Conservation (phyloP, 2,113 vertebrate species). For the Cyphomyrus plagiostoma region DNA sequence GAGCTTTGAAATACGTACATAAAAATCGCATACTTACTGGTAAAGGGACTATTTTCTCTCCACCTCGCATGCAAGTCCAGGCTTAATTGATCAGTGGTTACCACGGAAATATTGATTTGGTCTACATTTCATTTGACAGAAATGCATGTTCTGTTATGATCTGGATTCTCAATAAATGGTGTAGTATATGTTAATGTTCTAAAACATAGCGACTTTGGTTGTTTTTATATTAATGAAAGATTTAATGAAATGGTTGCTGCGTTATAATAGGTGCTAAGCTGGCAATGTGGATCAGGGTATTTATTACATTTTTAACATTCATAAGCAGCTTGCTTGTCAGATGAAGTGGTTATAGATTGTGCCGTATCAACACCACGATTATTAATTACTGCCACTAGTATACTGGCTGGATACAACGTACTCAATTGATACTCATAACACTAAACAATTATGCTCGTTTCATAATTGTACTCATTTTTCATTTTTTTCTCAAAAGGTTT, state of each 20-base stretch:
- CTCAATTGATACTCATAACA: neutral
- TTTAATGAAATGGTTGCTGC: neutral
- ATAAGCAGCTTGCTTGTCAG: neutral
- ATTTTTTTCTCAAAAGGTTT: neutral
- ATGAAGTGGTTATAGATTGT: neutral
- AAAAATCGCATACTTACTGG: neutral
- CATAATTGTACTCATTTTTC: neutral
- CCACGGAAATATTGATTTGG: conserved; percentile 1
- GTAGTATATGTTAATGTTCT: neutral
- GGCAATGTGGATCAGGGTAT: neutral
- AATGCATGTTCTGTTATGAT: neutral
- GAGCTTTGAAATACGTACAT: neutral
- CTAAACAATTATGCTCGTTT: neutral
- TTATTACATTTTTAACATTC: neutral
- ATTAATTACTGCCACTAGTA: neutral
- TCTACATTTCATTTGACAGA: neutral
- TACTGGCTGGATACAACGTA: neutral
- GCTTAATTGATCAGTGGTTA: conserved; percentile 14
- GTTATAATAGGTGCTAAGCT: neutral
- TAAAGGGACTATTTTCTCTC: conserved; percentile 40
- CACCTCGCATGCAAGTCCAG: conserved; percentile 12
- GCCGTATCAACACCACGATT: neutral
- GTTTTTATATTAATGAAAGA: neutral
- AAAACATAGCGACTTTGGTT: neutral
- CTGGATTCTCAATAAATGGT: neutral